Evolutionary conservation across 2,113 vertebrate genomes (phyloP).

Genomic region (Rhipidura dahli): DNA sequence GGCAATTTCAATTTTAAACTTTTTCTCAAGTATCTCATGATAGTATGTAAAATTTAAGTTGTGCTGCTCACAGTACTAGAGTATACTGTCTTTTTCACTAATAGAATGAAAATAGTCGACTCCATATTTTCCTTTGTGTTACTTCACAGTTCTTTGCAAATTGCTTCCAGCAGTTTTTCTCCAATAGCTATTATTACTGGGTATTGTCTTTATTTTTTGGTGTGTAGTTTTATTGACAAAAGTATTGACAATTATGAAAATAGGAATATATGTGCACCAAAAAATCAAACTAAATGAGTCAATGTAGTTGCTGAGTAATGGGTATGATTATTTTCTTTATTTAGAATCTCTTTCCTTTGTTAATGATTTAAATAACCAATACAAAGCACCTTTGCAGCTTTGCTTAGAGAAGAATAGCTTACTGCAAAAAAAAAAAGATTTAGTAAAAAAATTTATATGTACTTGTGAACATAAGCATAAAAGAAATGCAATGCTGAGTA

Average conservation of each 20-base stretch:
- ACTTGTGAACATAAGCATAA: background rate
- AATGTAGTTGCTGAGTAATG: background rate
- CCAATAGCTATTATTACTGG: background rate
- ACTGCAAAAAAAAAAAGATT: background rate
- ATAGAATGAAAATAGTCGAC: background rate
- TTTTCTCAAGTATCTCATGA: background rate
- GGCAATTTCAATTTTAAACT: background rate
- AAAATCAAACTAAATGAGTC: background rate
- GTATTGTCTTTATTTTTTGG: background rate
- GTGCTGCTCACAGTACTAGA: background rate
- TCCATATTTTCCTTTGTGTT: background rate
- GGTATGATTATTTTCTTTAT: background rate
- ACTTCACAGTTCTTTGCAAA: background rate
- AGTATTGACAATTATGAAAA: background rate
- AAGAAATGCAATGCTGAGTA: background rate
- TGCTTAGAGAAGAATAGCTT: background rate
- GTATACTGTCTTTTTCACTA: background rate
- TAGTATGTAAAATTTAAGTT: background rate
- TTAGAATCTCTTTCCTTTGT: background rate
- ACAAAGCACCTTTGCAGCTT: background rate
- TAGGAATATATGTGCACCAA: background rate
- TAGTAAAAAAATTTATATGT: background rate
- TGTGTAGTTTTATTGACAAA: background rate
- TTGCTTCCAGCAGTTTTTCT: background rate
- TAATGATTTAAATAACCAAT: background rate